Percentiles rank a stretch among this genome's conserved stretches.
These are phyloP conservation scores for Steinernema feltiae DNA, from an alignment of 1,140 invertebrate genomes.

Conservation along the genomic window DNA sequence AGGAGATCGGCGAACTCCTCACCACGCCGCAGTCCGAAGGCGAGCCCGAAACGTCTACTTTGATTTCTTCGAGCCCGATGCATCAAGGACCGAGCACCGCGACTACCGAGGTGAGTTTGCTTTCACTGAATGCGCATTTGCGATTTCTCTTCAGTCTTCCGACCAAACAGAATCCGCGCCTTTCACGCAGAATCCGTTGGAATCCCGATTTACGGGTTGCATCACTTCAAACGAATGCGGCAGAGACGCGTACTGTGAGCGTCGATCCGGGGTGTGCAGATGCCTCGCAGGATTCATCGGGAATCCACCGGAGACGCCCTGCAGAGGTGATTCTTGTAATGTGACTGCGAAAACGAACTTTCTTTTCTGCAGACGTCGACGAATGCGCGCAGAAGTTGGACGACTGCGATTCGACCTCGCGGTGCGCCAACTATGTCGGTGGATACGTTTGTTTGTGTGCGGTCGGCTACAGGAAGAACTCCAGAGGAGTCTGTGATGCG, in stretches of 20 bases:
- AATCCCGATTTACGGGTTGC: constrained; percentile 26
- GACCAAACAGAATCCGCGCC: not conserved
- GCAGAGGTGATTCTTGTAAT: constrained; percentile 30
- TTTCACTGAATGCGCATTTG: not conserved
- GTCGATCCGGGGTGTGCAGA: constrained; percentile 39
- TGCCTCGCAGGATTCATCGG: constrained; percentile 47
- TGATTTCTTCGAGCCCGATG: too few species aligned
- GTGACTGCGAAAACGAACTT: not conserved
- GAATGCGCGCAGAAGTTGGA: constrained; percentile 44
- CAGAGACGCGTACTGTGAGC: constrained; percentile 46
- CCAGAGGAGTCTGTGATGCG: constrained; percentile 64
- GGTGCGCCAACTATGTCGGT: constrained; percentile 46
- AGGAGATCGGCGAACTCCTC: not conserved
- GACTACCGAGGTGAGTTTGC: not conserved
- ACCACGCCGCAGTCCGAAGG: not conserved
- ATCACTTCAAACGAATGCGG: constrained; percentile 47
- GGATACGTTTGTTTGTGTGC: constrained; percentile 46
- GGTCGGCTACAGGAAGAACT: constrained; percentile 43
- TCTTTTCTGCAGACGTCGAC: constrained; percentile 16
- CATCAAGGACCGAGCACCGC: not conserved
- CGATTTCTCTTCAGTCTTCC: not conserved
- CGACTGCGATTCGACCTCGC: constrained; percentile 40
- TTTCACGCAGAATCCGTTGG: not conserved
- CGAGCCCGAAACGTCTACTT: not conserved
- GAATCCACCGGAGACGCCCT: constrained; percentile 32